These are phyloP conservation scores for Saccopteryx leptura DNA, from an alignment of 2,113 vertebrate genomes.

Conservation along the genomic window DNA sequence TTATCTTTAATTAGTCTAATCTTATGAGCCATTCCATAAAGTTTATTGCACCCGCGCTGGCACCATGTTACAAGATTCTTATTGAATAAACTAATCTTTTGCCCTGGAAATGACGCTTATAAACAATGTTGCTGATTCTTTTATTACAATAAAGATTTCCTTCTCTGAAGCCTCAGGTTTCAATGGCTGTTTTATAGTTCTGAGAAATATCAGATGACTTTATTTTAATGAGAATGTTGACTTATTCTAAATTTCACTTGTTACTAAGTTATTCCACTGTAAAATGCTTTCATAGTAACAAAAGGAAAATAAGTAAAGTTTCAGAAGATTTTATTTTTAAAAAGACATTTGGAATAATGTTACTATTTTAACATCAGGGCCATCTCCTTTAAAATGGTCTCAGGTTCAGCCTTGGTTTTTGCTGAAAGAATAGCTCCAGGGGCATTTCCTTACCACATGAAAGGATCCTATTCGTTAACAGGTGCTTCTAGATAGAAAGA, in stretches of 20 bases:
- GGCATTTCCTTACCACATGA: not conserved
- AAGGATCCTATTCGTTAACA: not conserved
- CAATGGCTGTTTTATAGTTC: conserved; percentile 71
- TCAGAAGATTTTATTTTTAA: conserved; percentile 53
- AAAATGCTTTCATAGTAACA: conserved; percentile 3
- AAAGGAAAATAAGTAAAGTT: conserved; percentile 56
- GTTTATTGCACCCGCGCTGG: conserved; percentile 88
- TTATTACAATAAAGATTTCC: conserved; percentile 81
- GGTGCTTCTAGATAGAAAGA: not conserved
- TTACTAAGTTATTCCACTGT: conserved; percentile 28
- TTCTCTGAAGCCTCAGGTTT: conserved; percentile 71
- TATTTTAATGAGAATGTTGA: conserved; percentile 71
- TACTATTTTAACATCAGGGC: not conserved
- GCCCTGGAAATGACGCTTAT: conserved; percentile 83
- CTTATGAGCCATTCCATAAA: conserved; percentile 89
- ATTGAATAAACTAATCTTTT: conserved; percentile 88
- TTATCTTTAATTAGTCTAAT: conserved; percentile 92
- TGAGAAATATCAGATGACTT: conserved; percentile 60
- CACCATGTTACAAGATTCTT: conserved; percentile 87
- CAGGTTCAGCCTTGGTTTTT: conserved; percentile 22
- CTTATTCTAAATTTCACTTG: conserved; percentile 58
- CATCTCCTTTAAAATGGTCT: not conserved
- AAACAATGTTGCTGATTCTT: conserved; percentile 85
- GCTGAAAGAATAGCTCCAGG: not conserved
- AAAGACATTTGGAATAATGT: not conserved